These are phyloP conservation scores for Calidris pugnax DNA, from an alignment of 2,113 vertebrate species.

Conservation along the genomic window DNA sequence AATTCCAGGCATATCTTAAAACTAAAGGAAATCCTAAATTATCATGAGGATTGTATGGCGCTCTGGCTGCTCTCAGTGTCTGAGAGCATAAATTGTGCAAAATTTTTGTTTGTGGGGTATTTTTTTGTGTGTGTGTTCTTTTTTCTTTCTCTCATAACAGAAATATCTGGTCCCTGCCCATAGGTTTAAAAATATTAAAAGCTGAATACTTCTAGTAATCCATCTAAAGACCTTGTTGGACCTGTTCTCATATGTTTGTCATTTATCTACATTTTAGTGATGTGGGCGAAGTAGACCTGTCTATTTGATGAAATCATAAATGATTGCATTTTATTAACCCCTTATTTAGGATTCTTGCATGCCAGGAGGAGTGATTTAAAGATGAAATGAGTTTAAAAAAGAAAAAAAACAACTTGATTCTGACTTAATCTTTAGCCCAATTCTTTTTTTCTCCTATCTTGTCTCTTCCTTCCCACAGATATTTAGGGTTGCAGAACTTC, in stretches of 20 bases:
- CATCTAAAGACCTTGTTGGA: not conserved
- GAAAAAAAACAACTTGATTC: constrained; percentile 7
- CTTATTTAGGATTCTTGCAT: constrained; percentile 47
- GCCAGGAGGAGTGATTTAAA: constrained; percentile 44
- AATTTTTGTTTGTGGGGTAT: not conserved
- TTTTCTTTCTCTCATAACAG: not conserved
- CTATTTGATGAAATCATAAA: not conserved
- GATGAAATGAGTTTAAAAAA: not conserved
- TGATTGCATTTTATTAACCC: not conserved
- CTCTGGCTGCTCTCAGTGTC: not conserved
- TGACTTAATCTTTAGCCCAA: constrained; percentile 57
- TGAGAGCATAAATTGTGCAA: not conserved
- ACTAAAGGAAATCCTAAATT: not conserved
- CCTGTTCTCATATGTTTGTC: not conserved
- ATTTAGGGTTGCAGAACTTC: constrained; percentile 71
- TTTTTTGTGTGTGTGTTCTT: not conserved
- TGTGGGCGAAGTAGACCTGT: not conserved
- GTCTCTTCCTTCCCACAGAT: constrained; percentile 70
- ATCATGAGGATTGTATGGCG: not conserved
- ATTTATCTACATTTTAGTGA: not conserved
- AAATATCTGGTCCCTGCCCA: not conserved
- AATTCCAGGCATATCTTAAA: not conserved
- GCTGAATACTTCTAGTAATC: not conserved
- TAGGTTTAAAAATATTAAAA: not conserved
- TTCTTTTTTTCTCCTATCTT: constrained; percentile 68